Percentiles rank a stretch among this genome's conserved stretches.
Conservation (phyloP, 2,797 vertebrate genomes). For the Muscicapa striata region DNA sequence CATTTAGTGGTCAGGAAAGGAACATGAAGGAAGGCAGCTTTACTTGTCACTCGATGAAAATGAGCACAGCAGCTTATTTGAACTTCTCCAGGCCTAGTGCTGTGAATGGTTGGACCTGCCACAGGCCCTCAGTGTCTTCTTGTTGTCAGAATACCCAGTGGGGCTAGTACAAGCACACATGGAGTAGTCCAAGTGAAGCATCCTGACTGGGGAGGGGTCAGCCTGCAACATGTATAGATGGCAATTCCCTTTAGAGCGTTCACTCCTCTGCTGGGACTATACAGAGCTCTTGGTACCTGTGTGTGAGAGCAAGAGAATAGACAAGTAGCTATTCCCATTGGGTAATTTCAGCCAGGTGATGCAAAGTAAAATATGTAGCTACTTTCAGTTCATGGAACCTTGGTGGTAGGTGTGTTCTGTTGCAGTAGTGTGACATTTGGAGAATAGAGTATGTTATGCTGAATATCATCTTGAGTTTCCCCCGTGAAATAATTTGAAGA, state of each 20-base stretch:
- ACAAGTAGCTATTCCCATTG: neutral
- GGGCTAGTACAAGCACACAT: neutral
- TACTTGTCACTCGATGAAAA: neutral
- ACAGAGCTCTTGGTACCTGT: neutral
- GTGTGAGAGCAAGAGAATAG: neutral
- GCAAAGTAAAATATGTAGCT: neutral
- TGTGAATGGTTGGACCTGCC: neutral
- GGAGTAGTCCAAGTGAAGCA: neutral
- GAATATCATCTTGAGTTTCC: slow-evolving; percentile 30
- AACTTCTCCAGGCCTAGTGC: neutral
- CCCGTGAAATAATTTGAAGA: slow-evolving; percentile 44
- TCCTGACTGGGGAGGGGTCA: neutral
- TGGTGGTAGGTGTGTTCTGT: neutral
- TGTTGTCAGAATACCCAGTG: neutral
- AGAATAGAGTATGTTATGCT: slow-evolving; percentile 2
- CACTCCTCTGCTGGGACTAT: neutral
- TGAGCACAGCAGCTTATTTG: neutral
- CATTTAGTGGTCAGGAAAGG: neutral
- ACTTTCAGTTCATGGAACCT: neutral
- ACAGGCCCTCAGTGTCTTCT: neutral
- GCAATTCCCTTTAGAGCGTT: neutral
- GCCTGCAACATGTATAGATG: neutral
- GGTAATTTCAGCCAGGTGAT: neutral
- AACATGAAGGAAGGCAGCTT: neutral
- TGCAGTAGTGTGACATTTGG: neutral